These are phyloP conservation scores for Criorhina ranunculi DNA, from an alignment of 2,888 invertebrate species.

Conservation along the genomic window DNA sequence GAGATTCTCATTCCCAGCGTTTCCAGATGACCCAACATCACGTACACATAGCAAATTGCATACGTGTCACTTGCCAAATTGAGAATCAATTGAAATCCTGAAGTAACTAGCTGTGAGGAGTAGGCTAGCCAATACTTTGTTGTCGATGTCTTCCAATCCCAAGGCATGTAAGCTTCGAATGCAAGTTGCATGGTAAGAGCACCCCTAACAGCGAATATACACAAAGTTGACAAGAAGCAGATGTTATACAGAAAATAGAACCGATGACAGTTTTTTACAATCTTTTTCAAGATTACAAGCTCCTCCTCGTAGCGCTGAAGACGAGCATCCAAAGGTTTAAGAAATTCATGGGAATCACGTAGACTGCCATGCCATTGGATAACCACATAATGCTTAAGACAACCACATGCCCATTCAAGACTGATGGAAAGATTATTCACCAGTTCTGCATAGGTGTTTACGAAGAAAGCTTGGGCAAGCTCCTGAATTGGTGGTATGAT, in stretches of 20 bases:
- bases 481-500: slow-evolving; percentile 62
- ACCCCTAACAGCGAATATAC: slow-evolving; percentile 68
- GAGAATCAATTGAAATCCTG: slow-evolving; percentile 52
- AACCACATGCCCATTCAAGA: slow-evolving; percentile 61
- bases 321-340: slow-evolving; percentile 72
- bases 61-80: slow-evolving; percentile 76
- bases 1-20: slow-evolving; percentile 74
- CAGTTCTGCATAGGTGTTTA: slow-evolving; percentile 53
- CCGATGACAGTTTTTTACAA: slow-evolving; percentile 63
- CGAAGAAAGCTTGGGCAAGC: slow-evolving; percentile 53
- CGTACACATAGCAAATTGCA: slow-evolving; percentile 74
- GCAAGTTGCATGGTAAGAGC: slow-evolving; percentile 54
- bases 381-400: slow-evolving; percentile 66
- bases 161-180: slow-evolving; percentile 77
- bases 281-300: slow-evolving; percentile 56
- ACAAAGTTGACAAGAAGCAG: slow-evolving; percentile 50
- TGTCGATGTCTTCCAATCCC: slow-evolving; percentile 54
- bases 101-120: slow-evolving; percentile 60
- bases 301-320: slow-evolving; percentile 53
- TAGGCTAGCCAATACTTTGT: slow-evolving; percentile 64
- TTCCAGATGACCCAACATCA: slow-evolving; percentile 77
- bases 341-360: slow-evolving; percentile 25
- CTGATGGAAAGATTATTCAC: slow-evolving; percentile 74
- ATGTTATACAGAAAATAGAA: slow-evolving; percentile 61
- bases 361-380: slow-evolving; percentile 45